phyloP scores from a whole-genome alignment of 1,140 invertebrate genomes.

The Mycetomoellerius zeteki region DNA sequence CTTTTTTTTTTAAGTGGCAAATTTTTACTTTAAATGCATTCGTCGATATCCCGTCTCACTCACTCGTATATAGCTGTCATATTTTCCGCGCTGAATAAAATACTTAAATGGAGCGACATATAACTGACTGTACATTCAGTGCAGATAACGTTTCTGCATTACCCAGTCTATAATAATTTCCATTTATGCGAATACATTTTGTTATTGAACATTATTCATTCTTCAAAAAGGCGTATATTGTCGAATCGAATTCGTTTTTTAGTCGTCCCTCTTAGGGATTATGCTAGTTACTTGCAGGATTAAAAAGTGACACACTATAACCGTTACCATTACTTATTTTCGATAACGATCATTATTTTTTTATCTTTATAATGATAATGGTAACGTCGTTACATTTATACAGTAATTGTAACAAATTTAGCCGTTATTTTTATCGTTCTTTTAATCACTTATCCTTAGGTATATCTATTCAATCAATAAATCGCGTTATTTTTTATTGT shows the following conservation, averaged over 20 bases:
- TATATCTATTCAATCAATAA: too few species aligned
- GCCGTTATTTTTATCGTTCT: too few species aligned
- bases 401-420: too few species aligned
- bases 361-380: too few species aligned
- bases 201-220: not conserved
- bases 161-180: slow-evolving; percentile 3
- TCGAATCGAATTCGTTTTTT: not conserved
- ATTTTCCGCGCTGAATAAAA: slow-evolving; percentile 16
- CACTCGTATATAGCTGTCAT: not conserved
- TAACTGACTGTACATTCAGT: not conserved
- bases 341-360: too few species aligned
- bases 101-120: slow-evolving; percentile 33
- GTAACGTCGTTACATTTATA: too few species aligned
- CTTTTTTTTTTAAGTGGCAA: slow-evolving; percentile 35
- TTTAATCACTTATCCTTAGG: too few species aligned
- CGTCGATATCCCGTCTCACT: slow-evolving; percentile 12
- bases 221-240: not conserved
- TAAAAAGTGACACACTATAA: too few species aligned
- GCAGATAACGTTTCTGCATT: not conserved
- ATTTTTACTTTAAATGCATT: slow-evolving; percentile 41
- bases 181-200: not conserved
- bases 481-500: too few species aligned
- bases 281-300: not conserved
- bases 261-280: not conserved
- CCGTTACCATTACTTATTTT: too few species aligned